phyloP scores from a whole-genome alignment of 2,113 vertebrate species.

The Perccottus glenii region DNA sequence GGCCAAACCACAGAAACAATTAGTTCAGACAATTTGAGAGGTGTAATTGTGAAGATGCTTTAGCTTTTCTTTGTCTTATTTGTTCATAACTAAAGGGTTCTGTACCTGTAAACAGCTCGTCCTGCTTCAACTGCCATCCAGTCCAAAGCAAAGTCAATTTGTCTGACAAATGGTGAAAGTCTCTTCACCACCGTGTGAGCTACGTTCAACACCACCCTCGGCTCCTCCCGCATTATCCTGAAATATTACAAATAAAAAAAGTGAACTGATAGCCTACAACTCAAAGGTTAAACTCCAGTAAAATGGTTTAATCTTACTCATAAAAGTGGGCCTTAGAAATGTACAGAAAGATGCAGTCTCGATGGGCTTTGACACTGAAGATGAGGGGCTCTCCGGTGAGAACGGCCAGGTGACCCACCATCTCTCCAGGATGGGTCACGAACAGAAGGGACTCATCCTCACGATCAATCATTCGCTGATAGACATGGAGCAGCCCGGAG shows the following conservation, averaged over 20 bases:
- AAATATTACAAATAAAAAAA: neutral
- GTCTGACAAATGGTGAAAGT: conserved; percentile 90
- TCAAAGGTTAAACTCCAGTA: too few species aligned
- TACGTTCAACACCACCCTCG: conserved; percentile 85
- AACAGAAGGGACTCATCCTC: conserved; percentile 91
- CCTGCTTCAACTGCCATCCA: conserved; percentile 98
- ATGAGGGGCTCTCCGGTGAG: conserved; percentile 95
- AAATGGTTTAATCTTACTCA: conserved; percentile 80
- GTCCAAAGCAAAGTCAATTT: conserved; percentile 95
- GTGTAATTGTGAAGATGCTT: too few species aligned
- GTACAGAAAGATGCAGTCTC: conserved; percentile 91
- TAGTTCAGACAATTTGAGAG: too few species aligned
- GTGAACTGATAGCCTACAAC: neutral
- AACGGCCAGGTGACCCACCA: conserved; percentile 93
- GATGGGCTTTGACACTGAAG: conserved; percentile 90
- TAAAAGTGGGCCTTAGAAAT: conserved; percentile 96
- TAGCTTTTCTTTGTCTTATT: too few species aligned
- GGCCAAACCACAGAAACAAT: too few species aligned
- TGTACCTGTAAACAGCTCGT: conserved; percentile 90
- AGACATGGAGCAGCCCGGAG: conserved; percentile 89
- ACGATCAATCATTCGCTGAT: conserved; percentile 90
- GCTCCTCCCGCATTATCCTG: conserved; percentile 94
- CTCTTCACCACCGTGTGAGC: conserved; percentile 91
- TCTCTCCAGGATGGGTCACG: conserved; percentile 88
- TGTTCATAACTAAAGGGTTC: too few species aligned